These are phyloP conservation scores for Catharus minimus DNA, from an alignment of 2,113 vertebrate species.

Conservation along the genomic window DNA sequence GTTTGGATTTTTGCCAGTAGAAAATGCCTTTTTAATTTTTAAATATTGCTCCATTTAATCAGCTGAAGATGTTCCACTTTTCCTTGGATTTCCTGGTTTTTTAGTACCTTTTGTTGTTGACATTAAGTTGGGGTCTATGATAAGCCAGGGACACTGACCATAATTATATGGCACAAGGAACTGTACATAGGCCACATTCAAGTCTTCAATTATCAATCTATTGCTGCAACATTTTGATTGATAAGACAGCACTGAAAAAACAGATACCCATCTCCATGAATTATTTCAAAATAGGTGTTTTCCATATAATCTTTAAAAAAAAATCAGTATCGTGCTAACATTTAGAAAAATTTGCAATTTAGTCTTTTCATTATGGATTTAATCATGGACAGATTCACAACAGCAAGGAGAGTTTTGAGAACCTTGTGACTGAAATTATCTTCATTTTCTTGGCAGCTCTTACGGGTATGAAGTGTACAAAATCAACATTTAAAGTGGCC, in stretches of 20 bases:
- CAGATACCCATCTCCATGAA: background rate
- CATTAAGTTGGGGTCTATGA: background rate
- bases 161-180: background rate
- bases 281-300: background rate
- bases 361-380: background rate
- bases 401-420: background rate
- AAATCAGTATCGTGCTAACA: fast-evolving
- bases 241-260: background rate
- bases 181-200: background rate
- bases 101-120: background rate
- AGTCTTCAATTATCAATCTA: background rate
- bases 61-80: background rate
- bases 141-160: background rate
- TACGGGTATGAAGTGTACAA: background rate
- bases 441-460: background rate
- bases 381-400: background rate
- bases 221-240: background rate
- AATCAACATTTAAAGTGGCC: background rate
- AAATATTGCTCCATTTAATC: background rate
- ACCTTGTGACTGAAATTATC: background rate
- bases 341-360: background rate
- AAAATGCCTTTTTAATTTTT: background rate
- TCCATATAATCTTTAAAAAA: background rate
- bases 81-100: background rate
- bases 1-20: background rate